Base-by-base conservation (phyloP, 2,797 vertebrate species). In the Streptopelia turtur region DNA sequence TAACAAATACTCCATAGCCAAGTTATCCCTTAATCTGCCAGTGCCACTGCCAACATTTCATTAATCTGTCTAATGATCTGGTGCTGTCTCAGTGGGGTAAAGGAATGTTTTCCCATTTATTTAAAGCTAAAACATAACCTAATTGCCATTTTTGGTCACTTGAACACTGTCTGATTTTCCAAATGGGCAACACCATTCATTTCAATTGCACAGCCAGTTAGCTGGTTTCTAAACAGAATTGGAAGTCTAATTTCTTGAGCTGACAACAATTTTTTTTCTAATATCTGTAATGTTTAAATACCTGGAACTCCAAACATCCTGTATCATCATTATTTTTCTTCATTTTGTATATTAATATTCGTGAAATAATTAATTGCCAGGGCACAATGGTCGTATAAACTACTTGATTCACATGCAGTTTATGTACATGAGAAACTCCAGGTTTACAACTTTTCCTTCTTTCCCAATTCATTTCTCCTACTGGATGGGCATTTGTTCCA, bases 281-380 rank as follows among this genome's bases (percentile, higher is more conserved):
- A 5, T n/a, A 22, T 22, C 30, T 28, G 4, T 60, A 20, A 60
- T 41, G 16, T n/a, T 69, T 70, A 70, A 78, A 70, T 25, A 33
- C 1, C 28, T 33, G 16, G 7, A 2, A 28, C 9, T 21, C 33
- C 1, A 4, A 6, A 13, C 12, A 22, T 39, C 10, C 24, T 69
- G 14, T 6, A 6, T 21, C 31, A 39, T 39, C 13, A 27, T n/a
- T 18, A 52, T 61, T 90, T 87, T 35, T 61, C 41, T 65, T 83
- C 7, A 11, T 76, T 69, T 59, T 63, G 18, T 13, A 89, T 77
- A 59, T 28, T 3, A 65, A 24, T 66, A 61, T 68, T 33, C 1
- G 1, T 31, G 6, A 75, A 78, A 79, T 25, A 72, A 78, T 43
- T 45, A 30, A 57, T 55, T 71, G 11, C 9, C 31, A 53, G 9